Evolutionary conservation across 2,797 vertebrate genomes (phyloP).

Genomic region (Tapirus indicus): DNA sequence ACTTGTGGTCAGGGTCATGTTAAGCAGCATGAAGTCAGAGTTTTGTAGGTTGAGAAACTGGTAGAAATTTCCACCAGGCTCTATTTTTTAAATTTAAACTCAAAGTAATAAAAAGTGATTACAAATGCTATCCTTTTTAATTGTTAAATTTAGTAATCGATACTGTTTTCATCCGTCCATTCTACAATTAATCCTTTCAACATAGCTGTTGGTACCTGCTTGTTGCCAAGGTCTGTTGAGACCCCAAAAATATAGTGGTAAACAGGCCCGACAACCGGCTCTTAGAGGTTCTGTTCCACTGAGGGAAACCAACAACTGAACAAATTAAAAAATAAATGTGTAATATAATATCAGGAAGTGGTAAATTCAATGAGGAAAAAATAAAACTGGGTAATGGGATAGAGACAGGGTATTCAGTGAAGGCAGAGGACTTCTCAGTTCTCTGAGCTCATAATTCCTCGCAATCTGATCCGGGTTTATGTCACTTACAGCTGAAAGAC

Average conservation of each 20-base stretch:
- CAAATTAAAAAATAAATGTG: background rate
- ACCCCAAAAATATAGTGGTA: background rate
- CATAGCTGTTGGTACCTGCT: background rate
- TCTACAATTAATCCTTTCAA: background rate
- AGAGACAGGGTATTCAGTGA: background rate
- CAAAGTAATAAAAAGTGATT: constrained; percentile 33
- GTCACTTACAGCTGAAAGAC: background rate
- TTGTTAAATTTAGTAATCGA: background rate
- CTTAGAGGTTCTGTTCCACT: background rate
- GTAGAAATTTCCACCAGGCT: background rate
- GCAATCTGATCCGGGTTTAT: background rate
- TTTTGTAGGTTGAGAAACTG: background rate
- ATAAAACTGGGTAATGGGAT: background rate
- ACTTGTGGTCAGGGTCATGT: background rate
- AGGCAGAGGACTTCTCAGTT: background rate
- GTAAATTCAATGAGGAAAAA: background rate
- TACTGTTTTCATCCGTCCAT: background rate
- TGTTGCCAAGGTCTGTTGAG: fast-evolving
- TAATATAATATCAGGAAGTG: background rate
- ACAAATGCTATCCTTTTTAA: background rate
- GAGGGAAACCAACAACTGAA: background rate
- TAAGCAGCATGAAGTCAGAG: background rate
- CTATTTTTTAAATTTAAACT: background rate
- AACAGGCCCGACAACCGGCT: background rate
- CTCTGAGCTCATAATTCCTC: background rate